phyloP scores from a whole-genome alignment of 2,888 invertebrate genomes.

The Epirrita christyi region DNA sequence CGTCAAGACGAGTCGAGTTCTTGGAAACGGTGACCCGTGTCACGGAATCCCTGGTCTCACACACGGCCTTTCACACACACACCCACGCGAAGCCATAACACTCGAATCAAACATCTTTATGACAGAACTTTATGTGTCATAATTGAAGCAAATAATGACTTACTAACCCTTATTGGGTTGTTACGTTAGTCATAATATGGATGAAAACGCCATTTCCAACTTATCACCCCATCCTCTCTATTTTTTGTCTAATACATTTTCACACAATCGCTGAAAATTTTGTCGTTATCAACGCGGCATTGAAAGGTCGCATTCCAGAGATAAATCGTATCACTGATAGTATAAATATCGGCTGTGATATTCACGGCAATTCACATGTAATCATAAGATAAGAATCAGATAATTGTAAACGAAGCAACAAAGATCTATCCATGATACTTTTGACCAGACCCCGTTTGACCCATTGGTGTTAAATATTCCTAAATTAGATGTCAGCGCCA shows the following conservation, averaged over 20 bases:
- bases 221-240: not conserved
- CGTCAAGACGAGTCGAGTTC: constrained; percentile 83
- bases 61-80: constrained; percentile 53
- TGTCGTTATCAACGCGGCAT: constrained; percentile 32
- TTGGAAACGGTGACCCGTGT: constrained; percentile 84
- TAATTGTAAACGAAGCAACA: not conserved
- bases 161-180: constrained; percentile 16
- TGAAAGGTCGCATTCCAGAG: constrained; percentile 53
- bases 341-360: not conserved
- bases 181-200: not conserved
- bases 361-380: not conserved
- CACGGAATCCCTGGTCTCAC: constrained; percentile 82
- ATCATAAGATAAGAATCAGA: not conserved
- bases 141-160: constrained; percentile 30
- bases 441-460: too few species aligned
- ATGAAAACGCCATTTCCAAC: not conserved
- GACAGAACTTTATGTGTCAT: constrained; percentile 58
- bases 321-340: constrained; percentile 35
- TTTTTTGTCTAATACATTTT: too few species aligned
- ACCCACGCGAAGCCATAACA: constrained; percentile 44
- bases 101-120: constrained; percentile 54
- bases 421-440: too few species aligned
- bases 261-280: too few species aligned
- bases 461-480: not conserved
- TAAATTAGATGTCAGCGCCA: constrained; percentile 42